Conservation (phyloP, 2,797 vertebrate species). For the Paramormyrops hopkinsi region DNA sequence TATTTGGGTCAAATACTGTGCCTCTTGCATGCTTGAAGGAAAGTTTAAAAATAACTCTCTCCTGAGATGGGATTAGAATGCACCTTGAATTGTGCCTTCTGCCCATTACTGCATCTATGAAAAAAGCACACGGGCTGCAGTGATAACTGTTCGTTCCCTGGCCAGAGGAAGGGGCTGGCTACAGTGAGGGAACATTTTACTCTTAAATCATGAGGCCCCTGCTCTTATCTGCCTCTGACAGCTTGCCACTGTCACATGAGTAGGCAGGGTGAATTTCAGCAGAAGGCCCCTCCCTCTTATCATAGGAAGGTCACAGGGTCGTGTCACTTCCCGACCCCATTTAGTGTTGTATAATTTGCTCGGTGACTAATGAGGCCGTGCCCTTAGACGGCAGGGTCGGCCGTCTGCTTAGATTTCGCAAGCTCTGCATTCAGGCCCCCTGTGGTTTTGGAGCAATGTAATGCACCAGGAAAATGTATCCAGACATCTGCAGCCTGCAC, state of each 20-base stretch:
- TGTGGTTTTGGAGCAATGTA: not conserved
- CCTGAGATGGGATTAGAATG: not conserved
- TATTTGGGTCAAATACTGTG: not conserved
- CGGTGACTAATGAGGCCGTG: not conserved
- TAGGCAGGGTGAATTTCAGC: not conserved
- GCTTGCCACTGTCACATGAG: not conserved
- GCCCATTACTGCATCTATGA: not conserved
- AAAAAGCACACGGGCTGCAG: not conserved
- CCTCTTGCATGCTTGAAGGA: not conserved
- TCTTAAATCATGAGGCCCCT: constrained; percentile 19
- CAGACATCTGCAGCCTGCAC: not conserved
- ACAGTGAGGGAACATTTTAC: constrained; percentile 11
- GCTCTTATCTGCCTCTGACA: not conserved
- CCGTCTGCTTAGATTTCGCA: not conserved
- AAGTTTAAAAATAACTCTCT: not conserved
- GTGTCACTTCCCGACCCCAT: not conserved
- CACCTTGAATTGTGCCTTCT: constrained; percentile 9
- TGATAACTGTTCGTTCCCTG: not conserved
- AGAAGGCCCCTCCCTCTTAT: not conserved
- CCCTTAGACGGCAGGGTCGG: not conserved
- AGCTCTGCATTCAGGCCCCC: not conserved
- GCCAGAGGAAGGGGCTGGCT: not conserved
- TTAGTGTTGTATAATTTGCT: not conserved
- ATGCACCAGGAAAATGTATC: not conserved
- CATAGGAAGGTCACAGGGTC: not conserved